Evolutionary conservation across 2,888 invertebrate species (phyloP).

Genomic region (Hydrotaea diabolus): DNA sequence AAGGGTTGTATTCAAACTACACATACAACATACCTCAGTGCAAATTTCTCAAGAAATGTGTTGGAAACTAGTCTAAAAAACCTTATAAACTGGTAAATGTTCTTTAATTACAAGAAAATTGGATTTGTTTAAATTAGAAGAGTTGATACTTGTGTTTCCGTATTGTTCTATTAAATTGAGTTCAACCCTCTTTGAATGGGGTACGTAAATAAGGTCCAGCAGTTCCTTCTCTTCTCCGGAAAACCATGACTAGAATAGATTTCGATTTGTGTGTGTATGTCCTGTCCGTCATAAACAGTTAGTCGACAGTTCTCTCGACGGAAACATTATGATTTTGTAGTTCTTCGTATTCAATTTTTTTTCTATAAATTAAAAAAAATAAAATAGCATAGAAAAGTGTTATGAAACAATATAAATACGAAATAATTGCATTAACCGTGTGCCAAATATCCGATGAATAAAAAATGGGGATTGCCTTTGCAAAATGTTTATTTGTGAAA

Average conservation of each 20-base stretch:
- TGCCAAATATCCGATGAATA: neutral
- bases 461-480: neutral
- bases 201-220: neutral
- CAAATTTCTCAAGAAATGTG: neutral
- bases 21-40: no score
- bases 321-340: slow-evolving; percentile 35
- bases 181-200: slow-evolving; percentile 20
- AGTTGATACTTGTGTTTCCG: neutral
- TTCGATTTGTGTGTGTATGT: neutral
- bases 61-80: no score
- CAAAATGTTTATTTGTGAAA: neutral
- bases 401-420: neutral
- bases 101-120: neutral
- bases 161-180: neutral
- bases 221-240: neutral
- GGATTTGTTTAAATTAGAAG: neutral
- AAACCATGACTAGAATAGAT: neutral
- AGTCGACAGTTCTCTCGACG: slow-evolving; percentile 42
- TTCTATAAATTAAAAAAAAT: neutral
- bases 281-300: slow-evolving; percentile 42
- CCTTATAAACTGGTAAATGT: no score
- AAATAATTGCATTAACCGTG: neutral
- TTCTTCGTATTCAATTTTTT: neutral
- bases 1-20: slow-evolving; percentile 7
- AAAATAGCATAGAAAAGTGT: neutral